Base-by-base conservation (phyloP, 2,888 invertebrate genomes). In the Papilio gigon region DNA sequence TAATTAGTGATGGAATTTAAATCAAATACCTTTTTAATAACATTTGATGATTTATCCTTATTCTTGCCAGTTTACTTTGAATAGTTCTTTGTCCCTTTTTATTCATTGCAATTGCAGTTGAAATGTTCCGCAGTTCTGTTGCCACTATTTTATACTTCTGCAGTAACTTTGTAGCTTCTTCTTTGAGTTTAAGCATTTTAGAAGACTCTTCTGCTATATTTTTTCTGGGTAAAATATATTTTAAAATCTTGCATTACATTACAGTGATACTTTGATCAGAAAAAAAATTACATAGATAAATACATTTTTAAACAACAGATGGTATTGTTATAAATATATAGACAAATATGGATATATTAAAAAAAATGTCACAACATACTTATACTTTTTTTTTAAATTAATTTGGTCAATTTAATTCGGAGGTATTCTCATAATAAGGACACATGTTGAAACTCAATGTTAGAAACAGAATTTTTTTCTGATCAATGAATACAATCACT, bases 111-210 rank as follows among this genome's bases (percentile, higher is more conserved):
- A 92, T 86, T 4, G 92, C 91, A 65, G 89, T 89, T 44, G 86
- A 78, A 30, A 92, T 84, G 70, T 89, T 89, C 56, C 85, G 83
- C 8, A 92, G 78, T 74, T 92, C 92, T 27, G 86, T 88, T 0
- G 87, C 82, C 58, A 87, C 89, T 72, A 89, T 89, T 82, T 92
- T 91, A 75, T 86, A 88, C 72, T 86, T 89, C 72, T 90, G 88
- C 1, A 84, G 80, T 66, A 92, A 76, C 72, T 88, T 89, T 35
- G 77, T 84, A 3, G 84, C 86, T 72, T 92, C 90, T 56, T 89
- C 90, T 77, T 88, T 90, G 30, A 92, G 75, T 70, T 85, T 84
- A 44, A 92, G 79, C 78, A 92, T 86, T 79, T 86, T 87, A 8
- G 87, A 84, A 9, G 90, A 90, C 73, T 91, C 91, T 65, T 88